Conservation (phyloP, 2,113 vertebrate genomes). For the Acanthochromis polyacanthus region DNA sequence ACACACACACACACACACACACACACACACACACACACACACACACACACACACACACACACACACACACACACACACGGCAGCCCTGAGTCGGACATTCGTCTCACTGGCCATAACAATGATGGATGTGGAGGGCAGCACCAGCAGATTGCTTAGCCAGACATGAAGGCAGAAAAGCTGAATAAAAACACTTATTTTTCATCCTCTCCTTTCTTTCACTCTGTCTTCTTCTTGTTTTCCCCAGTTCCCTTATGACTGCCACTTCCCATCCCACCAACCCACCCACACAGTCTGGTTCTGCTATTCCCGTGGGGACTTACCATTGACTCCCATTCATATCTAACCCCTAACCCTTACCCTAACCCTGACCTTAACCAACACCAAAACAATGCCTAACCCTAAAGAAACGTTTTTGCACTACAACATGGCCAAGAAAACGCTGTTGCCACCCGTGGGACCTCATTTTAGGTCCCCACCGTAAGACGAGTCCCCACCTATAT, state of each 20-base stretch:
- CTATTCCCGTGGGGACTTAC: too few species aligned
- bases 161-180: slow-evolving; percentile 79
- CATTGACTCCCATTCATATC: too few species aligned
- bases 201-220: slow-evolving; percentile 42
- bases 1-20: background rate
- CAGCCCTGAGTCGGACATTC: slow-evolving; percentile 65
- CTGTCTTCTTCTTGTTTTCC: slow-evolving; percentile 42
- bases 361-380: too few species aligned
- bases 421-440: too few species aligned
- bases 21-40: background rate
- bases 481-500: too few species aligned
- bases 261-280: background rate
- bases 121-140: slow-evolving; percentile 77
- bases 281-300: too few species aligned
- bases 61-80: background rate
- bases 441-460: too few species aligned
- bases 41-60: background rate
- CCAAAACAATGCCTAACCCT: too few species aligned
- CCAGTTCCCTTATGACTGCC: slow-evolving; percentile 29
- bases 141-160: slow-evolving; percentile 82
- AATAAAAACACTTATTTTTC: slow-evolving; percentile 69
- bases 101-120: slow-evolving; percentile 75
- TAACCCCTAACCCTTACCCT: too few species aligned
- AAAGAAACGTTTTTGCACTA: too few species aligned
- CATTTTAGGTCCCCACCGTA: too few species aligned